Base-by-base conservation (phyloP, 2,113 vertebrate species). In the Salminus brasiliensis region DNA sequence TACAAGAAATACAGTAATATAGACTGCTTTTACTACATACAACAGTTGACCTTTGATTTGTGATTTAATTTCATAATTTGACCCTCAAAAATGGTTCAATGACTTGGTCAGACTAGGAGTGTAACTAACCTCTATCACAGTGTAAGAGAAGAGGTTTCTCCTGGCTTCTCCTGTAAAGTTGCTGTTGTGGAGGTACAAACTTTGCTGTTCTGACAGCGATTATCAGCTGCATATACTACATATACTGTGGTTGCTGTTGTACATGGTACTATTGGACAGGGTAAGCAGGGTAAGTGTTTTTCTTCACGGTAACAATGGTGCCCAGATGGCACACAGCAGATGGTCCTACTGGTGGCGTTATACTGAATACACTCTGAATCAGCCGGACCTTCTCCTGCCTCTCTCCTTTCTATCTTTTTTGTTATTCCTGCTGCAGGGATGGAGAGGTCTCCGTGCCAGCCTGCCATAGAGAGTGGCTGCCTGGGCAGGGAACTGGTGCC, bases 281-380 rank as follows among this genome's bases (percentile, higher is more conserved):
- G 11, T 34, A 36, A 66, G 21, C 62, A 41, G 27, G 36, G n/a
- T 63, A 18, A 55, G 34, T 53, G 27, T 70, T 76, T 82, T 65
- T 66, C 30, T 13, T 30, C 5, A 3, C 67, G 60, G 62, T 65
- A 59, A 41, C 8, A 59, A 66, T 68, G 55, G 49, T 71, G 65
- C 55, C 65, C 75, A 78, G 71, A 79, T 74, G 57, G 79, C 66
- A 74, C 23, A 13, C 43, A 78, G 60, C 83, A 85, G 80, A 82
- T 79, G 83, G 80, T 68, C 13, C 18, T 34, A 70, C 67, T 43
- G 59, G 47, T 79, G 39, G 34, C 52, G n/a, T 67, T 53, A 65
- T 67, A 6, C 43, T 77, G 49, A 57, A 73, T 72, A 47, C 41
- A 32, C 60, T 67, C 49, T 68, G 57, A 79, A 68, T 78, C 32